These are phyloP conservation scores for Unio pictorum DNA, from an alignment of 2,888 invertebrate genomes.

Conservation along the genomic window DNA sequence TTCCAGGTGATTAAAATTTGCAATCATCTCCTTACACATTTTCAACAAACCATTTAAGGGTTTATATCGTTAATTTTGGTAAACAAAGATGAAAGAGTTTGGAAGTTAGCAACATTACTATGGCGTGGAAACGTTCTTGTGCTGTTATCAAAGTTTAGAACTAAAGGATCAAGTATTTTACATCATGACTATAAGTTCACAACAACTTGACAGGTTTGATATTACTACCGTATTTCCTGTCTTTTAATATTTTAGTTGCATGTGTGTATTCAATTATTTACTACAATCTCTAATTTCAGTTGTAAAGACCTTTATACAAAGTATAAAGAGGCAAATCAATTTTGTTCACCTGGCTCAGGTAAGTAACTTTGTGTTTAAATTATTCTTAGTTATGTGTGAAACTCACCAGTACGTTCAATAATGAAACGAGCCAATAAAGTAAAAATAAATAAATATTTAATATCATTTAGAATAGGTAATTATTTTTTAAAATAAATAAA, in stretches of 20 bases:
- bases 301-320: slow-evolving; percentile 61
- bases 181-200: no score
- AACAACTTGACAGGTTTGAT: no score
- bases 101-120: slow-evolving; percentile 4
- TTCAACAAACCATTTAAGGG: slow-evolving; percentile 3
- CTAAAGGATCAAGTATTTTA: not conserved
- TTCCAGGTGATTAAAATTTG: no score
- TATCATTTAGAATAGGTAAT: not conserved
- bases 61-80: slow-evolving; percentile 3
- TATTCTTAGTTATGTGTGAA: no score
- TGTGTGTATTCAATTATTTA: no score
- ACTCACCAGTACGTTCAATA: no score
- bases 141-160: slow-evolving; percentile 1
- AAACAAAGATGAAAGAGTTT: slow-evolving; percentile 8
- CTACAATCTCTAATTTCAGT: slow-evolving; percentile 39
- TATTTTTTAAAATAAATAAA: not conserved
- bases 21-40: slow-evolving; percentile 4
- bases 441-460: not conserved
- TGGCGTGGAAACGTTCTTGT: slow-evolving; percentile 1
- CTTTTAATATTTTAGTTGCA: no score
- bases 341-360: slow-evolving; percentile 71
- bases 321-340: slow-evolving; percentile 65
- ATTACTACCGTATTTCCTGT: no score
- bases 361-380: slow-evolving; percentile 8
- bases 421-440: no score